A percentile compares a stretch with the other conserved stretches of the same genome.
Evolutionary conservation across 2,113 vertebrate species (phyloP).

Genomic region (Brevimyrus niger): DNA sequence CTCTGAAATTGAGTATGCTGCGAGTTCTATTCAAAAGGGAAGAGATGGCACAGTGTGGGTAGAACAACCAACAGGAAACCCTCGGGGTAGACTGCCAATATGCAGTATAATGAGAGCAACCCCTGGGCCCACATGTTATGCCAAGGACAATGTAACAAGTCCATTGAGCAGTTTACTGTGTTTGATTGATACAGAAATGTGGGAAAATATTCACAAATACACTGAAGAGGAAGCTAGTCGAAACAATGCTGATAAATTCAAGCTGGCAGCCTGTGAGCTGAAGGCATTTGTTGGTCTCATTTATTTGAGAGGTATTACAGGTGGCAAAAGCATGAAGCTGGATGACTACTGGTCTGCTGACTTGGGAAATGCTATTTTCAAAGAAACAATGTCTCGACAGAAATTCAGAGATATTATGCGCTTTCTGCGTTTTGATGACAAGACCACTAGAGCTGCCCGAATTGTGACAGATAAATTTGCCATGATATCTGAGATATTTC

Average conservation of each 20-base stretch:
- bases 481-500: too few relatives aligned
- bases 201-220: neutral
- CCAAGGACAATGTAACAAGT: neutral
- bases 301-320: neutral
- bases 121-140: neutral
- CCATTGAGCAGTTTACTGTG: neutral
- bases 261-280: neutral
- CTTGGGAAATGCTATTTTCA: too few relatives aligned
- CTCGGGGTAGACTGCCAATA: neutral
- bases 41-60: neutral
- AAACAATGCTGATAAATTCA: neutral
- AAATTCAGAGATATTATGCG: too few relatives aligned
- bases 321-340: too few relatives aligned
- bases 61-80: neutral
- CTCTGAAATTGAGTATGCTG: neutral
- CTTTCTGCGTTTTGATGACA: too few relatives aligned
- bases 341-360: too few relatives aligned
- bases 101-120: neutral
- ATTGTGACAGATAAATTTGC: too few relatives aligned
- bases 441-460: too few relatives aligned
- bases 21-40: neutral
- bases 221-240: too few relatives aligned
- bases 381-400: too few relatives aligned
- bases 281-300: neutral
- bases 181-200: neutral